phyloP scores from a whole-genome alignment of 2,888 invertebrate genomes.

The Cheilosia vernalis region DNA sequence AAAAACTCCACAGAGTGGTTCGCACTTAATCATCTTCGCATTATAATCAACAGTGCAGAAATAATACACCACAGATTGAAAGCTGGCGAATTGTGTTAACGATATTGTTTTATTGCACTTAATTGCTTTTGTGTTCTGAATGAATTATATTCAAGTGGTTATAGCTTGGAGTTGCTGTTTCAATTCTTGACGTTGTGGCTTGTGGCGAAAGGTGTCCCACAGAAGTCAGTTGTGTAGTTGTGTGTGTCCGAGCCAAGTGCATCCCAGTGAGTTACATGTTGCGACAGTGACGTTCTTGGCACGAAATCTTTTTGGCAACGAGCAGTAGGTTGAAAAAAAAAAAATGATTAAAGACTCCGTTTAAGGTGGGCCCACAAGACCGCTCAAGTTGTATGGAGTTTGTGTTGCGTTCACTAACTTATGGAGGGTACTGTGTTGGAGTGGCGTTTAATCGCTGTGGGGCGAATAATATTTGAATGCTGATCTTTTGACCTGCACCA shows the following conservation, averaged over 20 bases:
- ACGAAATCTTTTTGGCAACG: slow-evolving; percentile 20
- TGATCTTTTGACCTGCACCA: slow-evolving; percentile 20
- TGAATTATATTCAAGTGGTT: slow-evolving; percentile 49
- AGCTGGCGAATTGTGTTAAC: slow-evolving; percentile 72
- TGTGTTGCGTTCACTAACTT: background rate
- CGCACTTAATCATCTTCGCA: slow-evolving; percentile 73
- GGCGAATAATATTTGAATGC: background rate
- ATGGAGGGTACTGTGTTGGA: background rate
- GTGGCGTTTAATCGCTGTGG: background rate
- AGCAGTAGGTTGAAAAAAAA: background rate
- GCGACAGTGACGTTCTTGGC: slow-evolving; percentile 27
- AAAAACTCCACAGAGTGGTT: slow-evolving; percentile 6
- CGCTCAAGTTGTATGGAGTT: background rate
- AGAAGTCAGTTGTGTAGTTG: background rate
- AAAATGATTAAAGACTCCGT: background rate
- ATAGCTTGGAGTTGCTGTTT: slow-evolving; percentile 5
- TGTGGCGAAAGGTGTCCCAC: background rate
- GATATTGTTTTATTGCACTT: slow-evolving; percentile 71
- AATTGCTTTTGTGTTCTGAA: slow-evolving; percentile 68
- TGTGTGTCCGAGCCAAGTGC: background rate
- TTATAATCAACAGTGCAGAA: slow-evolving; percentile 70
- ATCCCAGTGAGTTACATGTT: slow-evolving; percentile 4
- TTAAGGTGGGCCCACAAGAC: slow-evolving; percentile 25
- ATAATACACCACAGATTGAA: slow-evolving; percentile 69
- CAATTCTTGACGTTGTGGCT: slow-evolving; percentile 8